Evolutionary conservation across 2,797 vertebrate species (phyloP), one percentile per base, ranked within the genome.

Genomic region (Melopsittacus undulatus): DNA sequence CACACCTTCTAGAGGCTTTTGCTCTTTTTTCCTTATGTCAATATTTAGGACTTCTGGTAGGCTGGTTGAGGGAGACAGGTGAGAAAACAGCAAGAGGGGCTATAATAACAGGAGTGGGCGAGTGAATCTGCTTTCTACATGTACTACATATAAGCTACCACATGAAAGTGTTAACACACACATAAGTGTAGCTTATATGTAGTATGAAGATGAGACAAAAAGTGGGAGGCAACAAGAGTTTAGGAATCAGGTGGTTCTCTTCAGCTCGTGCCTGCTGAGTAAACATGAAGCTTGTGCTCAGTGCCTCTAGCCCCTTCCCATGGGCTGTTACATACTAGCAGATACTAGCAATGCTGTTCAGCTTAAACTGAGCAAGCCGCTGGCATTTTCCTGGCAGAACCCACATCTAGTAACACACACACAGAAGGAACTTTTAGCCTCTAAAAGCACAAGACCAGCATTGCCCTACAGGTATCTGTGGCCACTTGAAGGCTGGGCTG

Each of bases 161-260:
- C 52, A 54, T 54, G 52, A 54, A 54, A 32, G 13, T n/a, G 13
- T n/a, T 56, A 56, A 21, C 54, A 22, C 54, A 54, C n/a, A n/a
- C n/a, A n/a, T n/a, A 4, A 64, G 52, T 49, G 56, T 83, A 42
- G n/a, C 62, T 87, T 84, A 26, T 45, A 32, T 20, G 42, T 43
- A 57, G 62, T 30, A 66, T 78, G 81, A 46, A 67, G 77, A 56
- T 72, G 54, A 94, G 54, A 75, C 18, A 66, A 52, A 73, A 91
- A 81, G 81, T 78, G 59, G 87, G 91, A 94, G 78, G 93, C 69
- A 87, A 51, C 10, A 51, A 52, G 48, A 76, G 38, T 81, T 84
- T 21, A 64, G 70, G 56, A 86, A 72, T 82, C 59, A 75, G 51
- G 75, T 82, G 67, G 59, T 57, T 89, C 32, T 14, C 54, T 75